These are phyloP conservation scores for Neodiprion fabricii DNA, from an alignment of 1,140 invertebrate species.

Conservation along the genomic window DNA sequence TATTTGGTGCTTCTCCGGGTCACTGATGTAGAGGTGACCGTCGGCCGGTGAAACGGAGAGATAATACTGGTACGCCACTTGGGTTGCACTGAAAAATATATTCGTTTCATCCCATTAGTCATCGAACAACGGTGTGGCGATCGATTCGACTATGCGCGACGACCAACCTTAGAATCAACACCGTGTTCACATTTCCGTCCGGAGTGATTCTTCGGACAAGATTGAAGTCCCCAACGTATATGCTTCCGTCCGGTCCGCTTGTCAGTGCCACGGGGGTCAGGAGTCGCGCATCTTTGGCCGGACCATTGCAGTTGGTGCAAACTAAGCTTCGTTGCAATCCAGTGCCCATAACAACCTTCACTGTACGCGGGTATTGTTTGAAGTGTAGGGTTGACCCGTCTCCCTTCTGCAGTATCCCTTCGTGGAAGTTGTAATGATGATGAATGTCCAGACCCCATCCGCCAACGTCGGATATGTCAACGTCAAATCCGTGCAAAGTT, in stretches of 20 bases:
- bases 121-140: constrained; percentile 16
- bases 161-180: constrained; percentile 87
- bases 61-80: constrained; percentile 95
- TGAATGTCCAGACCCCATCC: constrained; percentile 98
- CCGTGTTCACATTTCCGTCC: constrained; percentile 89
- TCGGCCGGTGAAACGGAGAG: constrained; percentile 94
- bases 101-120: not conserved
- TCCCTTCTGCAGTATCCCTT: constrained; percentile 95
- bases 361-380: constrained; percentile 89
- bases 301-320: constrained; percentile 86
- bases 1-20: constrained; percentile 91
- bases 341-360: constrained; percentile 93
- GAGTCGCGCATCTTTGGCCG: constrained; percentile 84
- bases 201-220: constrained; percentile 91
- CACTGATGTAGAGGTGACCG: constrained; percentile 94
- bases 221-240: constrained; percentile 98
- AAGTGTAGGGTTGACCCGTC: constrained; percentile 93
- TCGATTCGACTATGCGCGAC: constrained; percentile 6
- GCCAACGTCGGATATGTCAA: constrained; percentile 95
- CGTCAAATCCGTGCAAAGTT: constrained; percentile 94
- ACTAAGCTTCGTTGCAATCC: constrained; percentile 80
- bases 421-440: constrained; percentile 97
- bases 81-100: constrained; percentile 75
- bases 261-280: constrained; percentile 92
- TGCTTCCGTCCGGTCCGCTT: constrained; percentile 92